Evolutionary conservation across 2,113 vertebrate genomes (phyloP).

Genomic region (Cepphus grylle): DNA sequence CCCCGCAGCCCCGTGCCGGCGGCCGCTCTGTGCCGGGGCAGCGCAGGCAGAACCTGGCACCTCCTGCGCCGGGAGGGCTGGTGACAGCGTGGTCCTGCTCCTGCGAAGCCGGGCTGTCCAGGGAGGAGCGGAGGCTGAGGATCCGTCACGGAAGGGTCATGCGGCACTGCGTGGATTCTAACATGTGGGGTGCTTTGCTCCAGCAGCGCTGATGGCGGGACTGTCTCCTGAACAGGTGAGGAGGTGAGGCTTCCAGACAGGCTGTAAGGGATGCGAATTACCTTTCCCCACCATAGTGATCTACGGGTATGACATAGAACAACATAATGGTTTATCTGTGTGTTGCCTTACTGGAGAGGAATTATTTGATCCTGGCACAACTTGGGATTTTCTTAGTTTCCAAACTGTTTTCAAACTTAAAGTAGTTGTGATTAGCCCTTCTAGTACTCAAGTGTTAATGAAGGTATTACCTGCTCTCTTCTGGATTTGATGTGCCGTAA

Average conservation of each 20-base stretch:
- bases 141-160: not conserved
- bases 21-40: no score
- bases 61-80: fast-evolving
- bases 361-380: not conserved
- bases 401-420: not conserved
- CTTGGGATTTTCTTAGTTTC: not conserved
- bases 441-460: fast-evolving
- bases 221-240: not conserved
- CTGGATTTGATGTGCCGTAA: fast-evolving
- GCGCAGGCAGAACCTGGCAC: not conserved
- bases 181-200: not conserved
- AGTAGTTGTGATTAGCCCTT: not conserved
- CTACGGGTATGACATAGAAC: not conserved
- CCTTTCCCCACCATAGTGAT: not conserved
- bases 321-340: fast-evolving
- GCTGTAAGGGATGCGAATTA: not conserved
- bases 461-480: not conserved
- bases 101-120: not conserved
- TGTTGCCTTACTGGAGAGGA: not conserved
- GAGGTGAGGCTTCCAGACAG: not conserved
- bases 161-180: not conserved
- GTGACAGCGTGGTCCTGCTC: not conserved
- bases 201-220: not conserved
- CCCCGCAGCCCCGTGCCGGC: fast-evolving
- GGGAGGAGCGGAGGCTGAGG: not conserved